A percentile compares a stretch with the other conserved stretches of the same genome.
phyloP scores from a whole-genome alignment of 2,888 invertebrate genomes.

The Drosophila paramelanica region DNA sequence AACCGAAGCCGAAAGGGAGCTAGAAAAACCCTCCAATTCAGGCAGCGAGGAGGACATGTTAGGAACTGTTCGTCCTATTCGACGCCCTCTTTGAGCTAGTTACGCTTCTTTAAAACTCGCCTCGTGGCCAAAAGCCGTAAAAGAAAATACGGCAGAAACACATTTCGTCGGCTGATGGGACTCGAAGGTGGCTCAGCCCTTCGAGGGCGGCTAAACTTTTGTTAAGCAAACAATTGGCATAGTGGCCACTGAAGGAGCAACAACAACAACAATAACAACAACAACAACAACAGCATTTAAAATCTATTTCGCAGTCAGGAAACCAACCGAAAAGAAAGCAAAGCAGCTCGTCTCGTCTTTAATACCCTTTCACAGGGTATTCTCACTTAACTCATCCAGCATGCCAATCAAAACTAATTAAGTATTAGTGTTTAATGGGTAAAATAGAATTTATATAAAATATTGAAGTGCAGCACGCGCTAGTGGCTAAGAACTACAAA shows the following conservation, averaged over 20 bases:
- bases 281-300: slow-evolving; percentile 65
- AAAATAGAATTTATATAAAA: no score
- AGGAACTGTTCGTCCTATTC: neutral
- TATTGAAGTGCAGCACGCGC: no score
- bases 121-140: slow-evolving; percentile 59
- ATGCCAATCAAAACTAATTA: no score
- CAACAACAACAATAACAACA: slow-evolving; percentile 21
- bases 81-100: slow-evolving; percentile 45
- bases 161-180: slow-evolving; percentile 21
- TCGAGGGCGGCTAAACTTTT: slow-evolving; percentile 74
- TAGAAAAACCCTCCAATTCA: slow-evolving; percentile 22
- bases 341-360: slow-evolving; percentile 22
- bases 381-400: no score
- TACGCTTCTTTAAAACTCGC: slow-evolving; percentile 75
- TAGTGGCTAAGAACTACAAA: no score
- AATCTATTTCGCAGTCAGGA: slow-evolving; percentile 69
- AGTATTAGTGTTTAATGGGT: no score
- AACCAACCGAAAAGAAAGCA: slow-evolving; percentile 70
- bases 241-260: slow-evolving; percentile 57
- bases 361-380: neutral
- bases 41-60: neutral
- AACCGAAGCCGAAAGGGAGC: slow-evolving; percentile 18
- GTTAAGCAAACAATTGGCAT: slow-evolving; percentile 82
- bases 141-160: slow-evolving; percentile 66
- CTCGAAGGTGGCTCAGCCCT: slow-evolving; percentile 31